A percentile compares a stretch with the other conserved stretches of the same genome.
Evolutionary conservation across 2,888 invertebrate genomes (phyloP).

Genomic region (Xylota segnis): DNA sequence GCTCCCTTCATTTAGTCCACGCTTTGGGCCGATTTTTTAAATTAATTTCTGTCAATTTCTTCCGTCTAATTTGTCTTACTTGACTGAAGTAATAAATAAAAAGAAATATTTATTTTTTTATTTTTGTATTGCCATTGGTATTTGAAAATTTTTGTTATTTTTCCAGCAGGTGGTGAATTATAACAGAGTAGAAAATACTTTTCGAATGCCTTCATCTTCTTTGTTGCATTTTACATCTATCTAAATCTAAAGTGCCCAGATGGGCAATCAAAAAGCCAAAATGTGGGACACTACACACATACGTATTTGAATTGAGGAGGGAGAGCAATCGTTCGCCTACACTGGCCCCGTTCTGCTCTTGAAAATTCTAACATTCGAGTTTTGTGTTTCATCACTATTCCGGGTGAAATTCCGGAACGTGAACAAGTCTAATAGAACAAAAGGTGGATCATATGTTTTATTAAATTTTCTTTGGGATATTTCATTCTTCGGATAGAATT

Average conservation of each 20-base stretch:
- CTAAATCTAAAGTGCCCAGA: constrained; percentile 39
- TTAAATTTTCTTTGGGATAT: constrained; percentile 55
- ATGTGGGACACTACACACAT: constrained; percentile 45
- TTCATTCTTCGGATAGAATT: constrained; percentile 52
- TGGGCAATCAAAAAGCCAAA: constrained; percentile 46
- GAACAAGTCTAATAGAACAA: constrained; percentile 36
- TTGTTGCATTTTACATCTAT: constrained; percentile 76
- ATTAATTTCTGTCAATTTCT: constrained; percentile 16
- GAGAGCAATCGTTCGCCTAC: constrained; percentile 8
- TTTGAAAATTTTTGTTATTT: constrained; percentile 4
- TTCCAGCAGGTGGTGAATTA: constrained; percentile 44
- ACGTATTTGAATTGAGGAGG: neutral
- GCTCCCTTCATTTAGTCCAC: neutral
- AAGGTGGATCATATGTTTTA: constrained; percentile 60
- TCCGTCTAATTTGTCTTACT: constrained; percentile 24
- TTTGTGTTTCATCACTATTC: constrained; percentile 51
- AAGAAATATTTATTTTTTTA: constrained; percentile 11
- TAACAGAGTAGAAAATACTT: neutral
- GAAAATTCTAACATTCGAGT: constrained; percentile 53
- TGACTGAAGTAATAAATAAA: constrained; percentile 15
- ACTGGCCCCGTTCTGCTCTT: constrained; percentile 58
- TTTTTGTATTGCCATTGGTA: neutral
- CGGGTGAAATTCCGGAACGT: constrained; percentile 32
- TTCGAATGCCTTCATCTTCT: constrained; percentile 39
- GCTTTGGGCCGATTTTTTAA: neutral